phyloP scores from a whole-genome alignment of 2,888 invertebrate genomes.

The Eupsilia transversa region DNA sequence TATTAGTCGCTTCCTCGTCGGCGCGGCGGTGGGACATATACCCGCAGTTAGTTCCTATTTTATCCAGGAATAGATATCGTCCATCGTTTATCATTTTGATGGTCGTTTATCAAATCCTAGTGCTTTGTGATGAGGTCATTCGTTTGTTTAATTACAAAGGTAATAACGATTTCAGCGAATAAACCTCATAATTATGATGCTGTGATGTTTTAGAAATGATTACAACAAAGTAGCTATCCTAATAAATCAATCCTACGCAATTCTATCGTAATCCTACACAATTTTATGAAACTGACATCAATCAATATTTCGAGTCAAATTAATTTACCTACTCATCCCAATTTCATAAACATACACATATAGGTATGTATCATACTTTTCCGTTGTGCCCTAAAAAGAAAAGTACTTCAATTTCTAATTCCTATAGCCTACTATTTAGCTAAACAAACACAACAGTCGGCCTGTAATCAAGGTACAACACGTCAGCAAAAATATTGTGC shows the following conservation, averaged over 20 bases:
- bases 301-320: constrained; percentile 14
- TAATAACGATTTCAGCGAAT: background rate
- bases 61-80: background rate
- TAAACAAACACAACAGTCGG: constrained; percentile 6
- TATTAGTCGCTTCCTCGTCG: background rate
- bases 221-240: too few species aligned
- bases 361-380: background rate
- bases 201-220: background rate
- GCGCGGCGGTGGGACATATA: background rate
- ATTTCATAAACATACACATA: background rate
- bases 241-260: constrained; percentile 15
- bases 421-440: background rate
- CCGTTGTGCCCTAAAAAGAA: background rate
- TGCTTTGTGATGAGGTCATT: constrained; percentile 15
- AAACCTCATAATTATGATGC: background rate
- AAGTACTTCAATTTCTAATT: constrained; percentile 8
- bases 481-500: constrained; percentile 32
- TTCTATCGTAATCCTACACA: background rate
- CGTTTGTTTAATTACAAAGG: constrained; percentile 23
- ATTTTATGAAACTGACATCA: background rate
- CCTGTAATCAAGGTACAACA: constrained; percentile 23
- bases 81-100: constrained; percentile 10
- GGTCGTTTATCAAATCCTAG: constrained; percentile 6
- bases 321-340: background rate
- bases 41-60: background rate